Evolutionary conservation across 1,140 invertebrate species (phyloP).

Genomic region (Psilanteris sp.): DNA sequence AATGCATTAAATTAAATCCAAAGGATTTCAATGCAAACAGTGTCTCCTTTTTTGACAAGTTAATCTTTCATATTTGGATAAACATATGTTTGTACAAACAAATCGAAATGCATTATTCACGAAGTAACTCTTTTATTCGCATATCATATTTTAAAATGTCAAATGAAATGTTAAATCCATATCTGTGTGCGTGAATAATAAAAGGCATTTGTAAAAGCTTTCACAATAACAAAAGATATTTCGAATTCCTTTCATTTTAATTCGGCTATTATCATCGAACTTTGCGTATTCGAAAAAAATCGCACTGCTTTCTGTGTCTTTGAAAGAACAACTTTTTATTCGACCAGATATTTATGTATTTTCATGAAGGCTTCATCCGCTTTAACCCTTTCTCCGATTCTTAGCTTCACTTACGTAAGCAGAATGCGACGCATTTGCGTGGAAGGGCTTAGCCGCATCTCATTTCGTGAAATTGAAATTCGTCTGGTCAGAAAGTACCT

Average conservation of each 20-base stretch:
- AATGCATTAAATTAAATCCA: too few species aligned
- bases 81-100: constrained; percentile 33
- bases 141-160: constrained; percentile 48
- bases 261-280: constrained; percentile 35
- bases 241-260: constrained; percentile 44
- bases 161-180: constrained; percentile 43
- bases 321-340: constrained; percentile 9
- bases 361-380: constrained; percentile 47
- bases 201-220: constrained; percentile 40
- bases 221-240: constrained; percentile 35
- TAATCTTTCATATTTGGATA: constrained; percentile 26
- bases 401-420: constrained; percentile 54
- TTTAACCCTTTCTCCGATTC: constrained; percentile 52
- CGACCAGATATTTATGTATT: constrained; percentile 41
- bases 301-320: not conserved
- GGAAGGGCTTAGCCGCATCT: constrained; percentile 66
- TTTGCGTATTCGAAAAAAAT: constrained; percentile 9
- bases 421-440: constrained; percentile 63
- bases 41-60: constrained; percentile 3
- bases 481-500: constrained; percentile 60
- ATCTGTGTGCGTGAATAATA: constrained; percentile 24
- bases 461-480: constrained; percentile 68
- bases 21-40: not conserved
- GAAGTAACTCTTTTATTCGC: constrained; percentile 38
- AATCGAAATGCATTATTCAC: constrained; percentile 51